Base-by-base conservation (phyloP, 2,888 invertebrate genomes). In the Dynastes tityus region DNA sequence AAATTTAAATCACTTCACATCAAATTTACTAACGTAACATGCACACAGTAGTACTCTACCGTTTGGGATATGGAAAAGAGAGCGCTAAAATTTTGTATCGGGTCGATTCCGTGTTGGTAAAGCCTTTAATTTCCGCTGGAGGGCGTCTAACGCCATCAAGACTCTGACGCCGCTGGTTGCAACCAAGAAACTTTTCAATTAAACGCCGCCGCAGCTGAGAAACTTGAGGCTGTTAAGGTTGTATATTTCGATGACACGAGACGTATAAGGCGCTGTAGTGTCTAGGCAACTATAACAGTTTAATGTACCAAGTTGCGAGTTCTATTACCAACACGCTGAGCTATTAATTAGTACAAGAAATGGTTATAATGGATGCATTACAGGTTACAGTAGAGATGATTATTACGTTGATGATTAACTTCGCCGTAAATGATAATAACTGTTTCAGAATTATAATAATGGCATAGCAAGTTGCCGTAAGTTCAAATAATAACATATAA, bases 131-230 rank as follows among this genome's bases (percentile, higher is more conserved):
- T 61, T 61, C 61, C 61, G 61, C 2, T 27, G 8, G 29, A 1
- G 16, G 9, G 9, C 61, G 27, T 61, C 61, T 29, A 8, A 5
- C 1, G 61, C 2, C 61, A 61, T 61, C 27, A 61, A 61, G 22
- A 61, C 61, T 61, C 29, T 6, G 22, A 61, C 53, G 53, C 16
- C 53, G 11, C 11, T 22, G 29, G 61, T 61, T 61, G 27, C 27
- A 61, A 29, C 53, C 61, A 29, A 11, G 61, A 29, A 61, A 61
- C 61, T 61, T 61, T 61, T 61, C 61, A 61, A 61, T 61, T 61
- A 61, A 61, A 27, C 27, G 27, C 22, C 22, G 27, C 61, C 27
- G 61, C 16, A 22, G 27, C 27, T 5, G 22, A 61, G 61, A 61
- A 61, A 61, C 22, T 61, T 61, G 8, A 61, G 61, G 27, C 22